Conservation (phyloP, 1,140 invertebrate species). For the Akabosia matsudoensis region DNA sequence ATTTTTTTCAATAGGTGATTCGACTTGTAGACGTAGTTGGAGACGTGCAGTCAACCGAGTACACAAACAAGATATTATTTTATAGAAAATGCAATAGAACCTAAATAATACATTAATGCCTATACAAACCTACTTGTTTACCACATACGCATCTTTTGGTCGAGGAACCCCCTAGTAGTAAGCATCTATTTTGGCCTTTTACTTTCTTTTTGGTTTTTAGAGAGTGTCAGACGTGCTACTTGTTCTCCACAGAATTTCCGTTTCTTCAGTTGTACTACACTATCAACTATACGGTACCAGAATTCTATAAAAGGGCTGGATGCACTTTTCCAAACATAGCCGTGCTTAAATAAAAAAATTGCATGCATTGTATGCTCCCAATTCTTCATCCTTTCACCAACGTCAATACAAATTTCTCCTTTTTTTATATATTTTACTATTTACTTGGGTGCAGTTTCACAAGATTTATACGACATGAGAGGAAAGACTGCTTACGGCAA, state of each 20-base stretch:
- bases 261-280: conserved; percentile 10
- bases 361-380: not conserved
- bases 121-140: too few relatives aligned
- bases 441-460: too few relatives aligned
- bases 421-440: too few relatives aligned
- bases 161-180: not conserved
- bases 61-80: not conserved
- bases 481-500: not conserved
- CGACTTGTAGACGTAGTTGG: not conserved
- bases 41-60: not conserved
- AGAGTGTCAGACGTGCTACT: conserved; percentile 4
- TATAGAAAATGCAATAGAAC: not conserved
- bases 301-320: too few relatives aligned
- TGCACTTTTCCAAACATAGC: too few relatives aligned
- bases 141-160: not conserved
- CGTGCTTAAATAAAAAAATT: too few relatives aligned
- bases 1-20: not conserved
- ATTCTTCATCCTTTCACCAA: not conserved
- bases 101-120: not conserved
- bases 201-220: conserved; percentile 16
- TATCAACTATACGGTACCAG: too few relatives aligned
- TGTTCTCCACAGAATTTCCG: conserved; percentile 12
- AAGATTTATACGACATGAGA: too few relatives aligned
- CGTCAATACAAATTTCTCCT: too few relatives aligned
- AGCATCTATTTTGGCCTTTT: not conserved